phyloP scores from a whole-genome alignment of 2,113 vertebrate genomes.

The Grantiella picta region DNA sequence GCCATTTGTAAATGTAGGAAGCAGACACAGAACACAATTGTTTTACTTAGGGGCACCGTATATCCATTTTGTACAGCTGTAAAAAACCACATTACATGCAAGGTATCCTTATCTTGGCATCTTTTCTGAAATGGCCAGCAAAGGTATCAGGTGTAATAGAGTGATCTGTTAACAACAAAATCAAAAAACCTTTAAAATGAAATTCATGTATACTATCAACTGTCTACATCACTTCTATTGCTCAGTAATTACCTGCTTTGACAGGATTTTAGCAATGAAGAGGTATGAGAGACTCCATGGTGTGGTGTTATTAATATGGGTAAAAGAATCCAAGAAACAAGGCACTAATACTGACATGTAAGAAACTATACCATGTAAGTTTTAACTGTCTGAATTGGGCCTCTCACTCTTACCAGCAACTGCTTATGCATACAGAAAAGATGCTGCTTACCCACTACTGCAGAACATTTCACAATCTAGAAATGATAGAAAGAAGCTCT shows the following conservation, averaged over 20 bases:
- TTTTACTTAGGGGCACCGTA: background rate
- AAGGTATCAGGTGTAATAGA: background rate
- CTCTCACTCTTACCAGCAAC: conserved; percentile 2
- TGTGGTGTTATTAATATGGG: background rate
- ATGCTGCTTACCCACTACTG: background rate
- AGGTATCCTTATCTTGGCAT: background rate
- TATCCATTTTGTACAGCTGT: background rate
- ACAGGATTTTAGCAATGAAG: background rate
- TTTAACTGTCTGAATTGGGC: background rate
- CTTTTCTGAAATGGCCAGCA: background rate
- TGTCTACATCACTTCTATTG: background rate
- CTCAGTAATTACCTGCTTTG: background rate
- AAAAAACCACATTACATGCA: background rate
- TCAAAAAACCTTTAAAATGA: background rate
- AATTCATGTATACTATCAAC: background rate
- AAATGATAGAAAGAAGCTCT: background rate
- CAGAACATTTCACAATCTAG: background rate
- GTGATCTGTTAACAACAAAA: background rate
- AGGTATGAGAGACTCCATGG: background rate
- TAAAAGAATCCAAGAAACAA: background rate
- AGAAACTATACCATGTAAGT: background rate
- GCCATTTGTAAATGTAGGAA: background rate
- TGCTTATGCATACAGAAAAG: background rate
- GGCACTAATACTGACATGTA: background rate
- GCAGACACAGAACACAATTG: background rate